Percentiles rank a stretch among this genome's conserved stretches.
phyloP scores from a whole-genome alignment of 1,140 invertebrate species.

The Dreissena polymorpha region DNA sequence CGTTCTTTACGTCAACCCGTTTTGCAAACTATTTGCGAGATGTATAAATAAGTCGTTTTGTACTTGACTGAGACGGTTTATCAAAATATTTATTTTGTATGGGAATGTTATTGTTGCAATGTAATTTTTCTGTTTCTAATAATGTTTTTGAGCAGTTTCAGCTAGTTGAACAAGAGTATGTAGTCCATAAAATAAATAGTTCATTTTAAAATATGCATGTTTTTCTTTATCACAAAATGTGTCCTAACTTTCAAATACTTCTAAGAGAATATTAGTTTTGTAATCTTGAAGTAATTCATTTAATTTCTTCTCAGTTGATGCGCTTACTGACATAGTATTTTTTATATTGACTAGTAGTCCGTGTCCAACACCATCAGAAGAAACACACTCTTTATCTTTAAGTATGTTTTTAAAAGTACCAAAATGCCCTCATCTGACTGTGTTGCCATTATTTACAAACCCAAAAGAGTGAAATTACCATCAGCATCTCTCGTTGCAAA shows the following conservation, averaged over 20 bases:
- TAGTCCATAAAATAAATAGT: slow-evolving; percentile 43
- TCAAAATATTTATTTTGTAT: slow-evolving; percentile 20
- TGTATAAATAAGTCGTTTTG: too few species aligned
- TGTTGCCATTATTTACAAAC: too few species aligned
- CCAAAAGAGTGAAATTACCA: too few species aligned
- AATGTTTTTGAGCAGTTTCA: slow-evolving; percentile 35
- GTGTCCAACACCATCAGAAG: not conserved
- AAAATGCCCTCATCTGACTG: too few species aligned
- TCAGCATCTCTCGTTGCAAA: too few species aligned
- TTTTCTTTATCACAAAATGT: not conserved
- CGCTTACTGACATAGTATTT: slow-evolving; percentile 49
- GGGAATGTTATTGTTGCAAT: slow-evolving; percentile 22
- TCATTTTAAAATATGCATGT: slow-evolving; percentile 7
- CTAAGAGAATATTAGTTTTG: slow-evolving; percentile 11
- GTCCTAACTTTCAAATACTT: slow-evolving; percentile 16
- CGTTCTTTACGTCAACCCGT: too few species aligned
- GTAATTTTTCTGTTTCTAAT: slow-evolving; percentile 7
- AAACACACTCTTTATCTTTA: too few species aligned
- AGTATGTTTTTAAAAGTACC: too few species aligned
- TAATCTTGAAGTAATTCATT: slow-evolving; percentile 40
- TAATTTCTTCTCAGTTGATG: slow-evolving; percentile 51
- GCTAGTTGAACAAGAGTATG: slow-evolving; percentile 51
- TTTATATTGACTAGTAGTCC: slow-evolving; percentile 9
- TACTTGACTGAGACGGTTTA: not conserved
- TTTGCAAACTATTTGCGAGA: too few species aligned